Evolutionary conservation across 2,113 vertebrate genomes (phyloP), one percentile per base, ranked within the genome.

Genomic region (Sporophila hypoxantha): DNA sequence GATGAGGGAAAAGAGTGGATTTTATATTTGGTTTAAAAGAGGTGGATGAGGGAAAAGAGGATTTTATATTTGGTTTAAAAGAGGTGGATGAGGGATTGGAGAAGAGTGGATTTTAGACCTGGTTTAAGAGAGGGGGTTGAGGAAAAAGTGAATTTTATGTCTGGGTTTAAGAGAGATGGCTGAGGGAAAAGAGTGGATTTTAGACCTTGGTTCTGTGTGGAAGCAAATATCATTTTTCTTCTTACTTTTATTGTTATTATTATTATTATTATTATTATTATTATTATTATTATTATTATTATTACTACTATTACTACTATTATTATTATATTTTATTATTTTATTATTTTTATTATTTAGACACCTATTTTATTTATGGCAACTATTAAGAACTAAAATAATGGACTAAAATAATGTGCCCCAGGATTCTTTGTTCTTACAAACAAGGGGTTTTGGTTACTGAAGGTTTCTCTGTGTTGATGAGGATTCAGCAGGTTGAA

Each of bases 91-190:
- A 59, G 15, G 14, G 1, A 34, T 34, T 56, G 55, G 14, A 29
- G 2, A 37, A 47, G 12, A 23, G 15, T 4, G 55, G 42, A 37
- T 25, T 60, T 30, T 49, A 19, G 2, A 1, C 5, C 21, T 60
- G 71, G 12, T 0, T 37, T 47, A 5, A 50, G 4, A 61, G 14
- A 6, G 29, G 1, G 20, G 6, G 10, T 0, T 34, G 41, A 76
- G 55, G 46, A 5, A 41, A 17, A 37, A 50, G 16, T 3, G 55
- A 16, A 34, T 30, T 84, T 81, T 50, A 1, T 2, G 2, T 3
- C 46, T 12, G 19, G 47, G 12, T 5, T 70, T 37, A 17, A 41
- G 5, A 39, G 36, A 21, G 36, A 12, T 20, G 17, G 17, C 1
- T n/a, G 22, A 39, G 44, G 22, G 4, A 21, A 3, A 62, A 17